phyloP scores from a whole-genome alignment of 2,888 invertebrate genomes.

The Melinaea marsaeus region DNA sequence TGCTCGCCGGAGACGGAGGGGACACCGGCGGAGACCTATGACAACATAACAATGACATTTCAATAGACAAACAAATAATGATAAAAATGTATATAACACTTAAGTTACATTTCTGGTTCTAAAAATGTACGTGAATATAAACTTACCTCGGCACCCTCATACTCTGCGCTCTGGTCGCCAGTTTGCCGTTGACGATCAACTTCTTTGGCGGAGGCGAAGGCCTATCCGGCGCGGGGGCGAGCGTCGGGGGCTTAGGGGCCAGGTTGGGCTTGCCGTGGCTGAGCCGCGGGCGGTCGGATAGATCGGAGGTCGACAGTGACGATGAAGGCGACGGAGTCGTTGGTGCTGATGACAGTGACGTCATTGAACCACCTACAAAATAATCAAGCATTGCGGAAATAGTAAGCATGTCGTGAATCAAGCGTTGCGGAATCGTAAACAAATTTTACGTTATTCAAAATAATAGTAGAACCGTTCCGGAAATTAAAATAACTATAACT shows the following conservation, averaged over 20 bases:
- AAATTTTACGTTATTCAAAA: too few species aligned
- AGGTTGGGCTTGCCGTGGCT: slow-evolving; percentile 88
- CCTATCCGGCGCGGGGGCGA: slow-evolving; percentile 62
- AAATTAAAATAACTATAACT: too few species aligned
- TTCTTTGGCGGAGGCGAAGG: slow-evolving; percentile 84
- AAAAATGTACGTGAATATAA: neutral
- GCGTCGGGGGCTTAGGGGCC: slow-evolving; percentile 88
- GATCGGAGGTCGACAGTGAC: slow-evolving; percentile 66
- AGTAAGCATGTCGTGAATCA: neutral
- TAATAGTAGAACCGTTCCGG: too few species aligned
- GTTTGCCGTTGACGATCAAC: slow-evolving; percentile 75
- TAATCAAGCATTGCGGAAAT: neutral
- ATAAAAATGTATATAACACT: too few species aligned
- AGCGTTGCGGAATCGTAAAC: neutral
- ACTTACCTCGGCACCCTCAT: slow-evolving; percentile 86
- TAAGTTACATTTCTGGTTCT: too few species aligned
- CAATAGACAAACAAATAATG: neutral
- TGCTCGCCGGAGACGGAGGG: slow-evolving; percentile 62
- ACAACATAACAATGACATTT: neutral
- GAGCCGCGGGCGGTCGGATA: slow-evolving; percentile 70
- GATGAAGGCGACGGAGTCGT: slow-evolving; percentile 55
- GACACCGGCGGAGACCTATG: slow-evolving; percentile 69
- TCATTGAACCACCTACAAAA: slow-evolving; percentile 67
- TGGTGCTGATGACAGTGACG: slow-evolving; percentile 58
- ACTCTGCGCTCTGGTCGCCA: slow-evolving; percentile 87